Evolutionary conservation across 2,888 invertebrate genomes (phyloP).

Genomic region (Ligdia adustata): DNA sequence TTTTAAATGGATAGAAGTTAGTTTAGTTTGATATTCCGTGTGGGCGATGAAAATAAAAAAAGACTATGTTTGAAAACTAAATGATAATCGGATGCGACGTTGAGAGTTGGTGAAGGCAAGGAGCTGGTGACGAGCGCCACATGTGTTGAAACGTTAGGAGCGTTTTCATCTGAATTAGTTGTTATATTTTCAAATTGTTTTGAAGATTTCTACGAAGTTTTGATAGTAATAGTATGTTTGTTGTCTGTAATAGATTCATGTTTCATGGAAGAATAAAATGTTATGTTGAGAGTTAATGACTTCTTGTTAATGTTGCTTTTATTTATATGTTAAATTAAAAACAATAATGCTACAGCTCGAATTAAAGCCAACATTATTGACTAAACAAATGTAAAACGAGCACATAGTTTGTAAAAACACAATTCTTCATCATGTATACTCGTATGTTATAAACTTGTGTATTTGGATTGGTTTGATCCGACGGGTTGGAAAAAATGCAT

Average conservation of each 20-base stretch:
- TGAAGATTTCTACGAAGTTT: slow-evolving; percentile 19
- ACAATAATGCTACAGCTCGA: too few species aligned
- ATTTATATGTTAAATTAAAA: too few species aligned
- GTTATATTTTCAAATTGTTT: slow-evolving; percentile 12
- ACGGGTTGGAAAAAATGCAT: too few species aligned
- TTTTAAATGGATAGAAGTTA: accelerated
- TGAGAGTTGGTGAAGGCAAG: slow-evolving; percentile 26
- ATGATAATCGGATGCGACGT: slow-evolving; percentile 26
- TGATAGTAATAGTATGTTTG: background rate
- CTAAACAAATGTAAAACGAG: too few species aligned
- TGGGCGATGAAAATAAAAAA: slow-evolving; percentile 32
- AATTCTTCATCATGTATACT: too few species aligned
- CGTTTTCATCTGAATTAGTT: slow-evolving; percentile 24
- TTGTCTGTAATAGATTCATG: slow-evolving; percentile 7
- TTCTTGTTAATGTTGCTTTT: too few species aligned
- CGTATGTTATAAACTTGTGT: too few species aligned
- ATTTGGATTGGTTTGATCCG: too few species aligned
- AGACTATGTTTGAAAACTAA: slow-evolving; percentile 27
- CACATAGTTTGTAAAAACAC: too few species aligned
- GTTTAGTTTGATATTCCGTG: slow-evolving; percentile 19
- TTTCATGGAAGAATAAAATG: slow-evolving; percentile 6
- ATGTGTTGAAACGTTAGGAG: slow-evolving; percentile 29
- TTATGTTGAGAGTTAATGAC: too few species aligned
- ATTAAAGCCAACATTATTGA: too few species aligned
- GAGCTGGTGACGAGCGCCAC: slow-evolving; percentile 31